Conservation (phyloP, 2,888 invertebrate species). For the Trissolcus brochymenae region DNA sequence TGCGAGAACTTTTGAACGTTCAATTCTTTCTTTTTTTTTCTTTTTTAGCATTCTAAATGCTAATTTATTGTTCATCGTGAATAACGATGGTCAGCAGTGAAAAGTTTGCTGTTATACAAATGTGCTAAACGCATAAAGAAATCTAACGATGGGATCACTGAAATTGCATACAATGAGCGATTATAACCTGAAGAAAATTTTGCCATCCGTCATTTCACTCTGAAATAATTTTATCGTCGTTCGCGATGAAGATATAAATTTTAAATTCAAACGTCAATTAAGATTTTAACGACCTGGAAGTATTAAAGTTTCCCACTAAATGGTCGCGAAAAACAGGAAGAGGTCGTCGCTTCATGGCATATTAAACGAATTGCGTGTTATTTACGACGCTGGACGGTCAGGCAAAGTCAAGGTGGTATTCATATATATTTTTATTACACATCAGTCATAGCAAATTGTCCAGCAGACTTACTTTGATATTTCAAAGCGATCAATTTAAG, state of each 20-base stretch:
- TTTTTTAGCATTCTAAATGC: neutral
- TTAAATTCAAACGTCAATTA: constrained; percentile 58
- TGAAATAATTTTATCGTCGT: constrained; percentile 24
- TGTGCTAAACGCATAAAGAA: too few species aligned
- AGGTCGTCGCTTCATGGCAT: constrained; percentile 53
- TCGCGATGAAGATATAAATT: constrained; percentile 58
- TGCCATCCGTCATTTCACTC: too few species aligned
- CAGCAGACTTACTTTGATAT: too few species aligned
- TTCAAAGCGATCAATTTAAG: too few species aligned
- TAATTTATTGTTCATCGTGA: neutral
- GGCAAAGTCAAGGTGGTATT: constrained; percentile 17
- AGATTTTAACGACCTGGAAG: constrained; percentile 53
- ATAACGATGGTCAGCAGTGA: neutral
- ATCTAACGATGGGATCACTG: too few species aligned
- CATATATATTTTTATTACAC: constrained; percentile 30
- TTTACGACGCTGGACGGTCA: constrained; percentile 44
- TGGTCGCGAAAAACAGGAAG: constrained; percentile 54
- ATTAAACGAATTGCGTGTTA: constrained; percentile 54
- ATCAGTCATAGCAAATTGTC: constrained; percentile 21
- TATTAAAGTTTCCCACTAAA: constrained; percentile 55
- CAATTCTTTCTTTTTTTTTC: too few species aligned
- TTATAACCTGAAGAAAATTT: too few species aligned
- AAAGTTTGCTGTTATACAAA: neutral
- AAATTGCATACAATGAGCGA: too few species aligned
- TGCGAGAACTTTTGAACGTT: neutral